Conservation (phyloP, 35 echinoderm and acorn worm species). For the Apostichopus californicus region DNA sequence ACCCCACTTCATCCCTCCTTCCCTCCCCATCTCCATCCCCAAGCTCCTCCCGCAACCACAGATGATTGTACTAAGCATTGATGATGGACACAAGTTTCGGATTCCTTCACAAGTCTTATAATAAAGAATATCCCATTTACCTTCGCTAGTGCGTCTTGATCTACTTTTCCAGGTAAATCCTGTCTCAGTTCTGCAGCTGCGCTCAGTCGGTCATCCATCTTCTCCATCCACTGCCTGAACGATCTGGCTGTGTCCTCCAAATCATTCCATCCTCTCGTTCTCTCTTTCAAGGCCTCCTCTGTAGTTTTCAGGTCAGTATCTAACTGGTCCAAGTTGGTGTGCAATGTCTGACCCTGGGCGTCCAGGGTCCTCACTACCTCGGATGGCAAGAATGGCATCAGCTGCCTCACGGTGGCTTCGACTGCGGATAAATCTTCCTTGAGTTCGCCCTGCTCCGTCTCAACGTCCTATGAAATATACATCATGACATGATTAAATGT, state of each 20-base stretch:
- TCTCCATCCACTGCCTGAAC: slow-evolving; percentile 21
- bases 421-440: background rate
- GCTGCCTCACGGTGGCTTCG: background rate
- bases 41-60: too few relatives aligned
- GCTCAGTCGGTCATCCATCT: background rate
- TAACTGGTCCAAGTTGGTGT: background rate
- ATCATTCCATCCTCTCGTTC: background rate
- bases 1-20: too few relatives aligned
- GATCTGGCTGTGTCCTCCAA: background rate
- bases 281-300: background rate
- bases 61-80: background rate
- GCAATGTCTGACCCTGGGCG: slow-evolving; percentile 12
- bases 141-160: slow-evolving; percentile 8
- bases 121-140: background rate
- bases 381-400: slow-evolving; percentile 19
- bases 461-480: background rate
- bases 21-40: too few relatives aligned
- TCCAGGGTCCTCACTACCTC: slow-evolving; percentile 29
- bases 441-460: background rate
- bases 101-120: too few relatives aligned
- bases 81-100: too few relatives aligned
- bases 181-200: background rate
- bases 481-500: too few relatives aligned
- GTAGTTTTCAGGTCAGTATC: background rate
- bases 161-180: slow-evolving; percentile 10